Evolutionary conservation across 2,888 invertebrate species (phyloP).

Genomic region (Erynnis tages): DNA sequence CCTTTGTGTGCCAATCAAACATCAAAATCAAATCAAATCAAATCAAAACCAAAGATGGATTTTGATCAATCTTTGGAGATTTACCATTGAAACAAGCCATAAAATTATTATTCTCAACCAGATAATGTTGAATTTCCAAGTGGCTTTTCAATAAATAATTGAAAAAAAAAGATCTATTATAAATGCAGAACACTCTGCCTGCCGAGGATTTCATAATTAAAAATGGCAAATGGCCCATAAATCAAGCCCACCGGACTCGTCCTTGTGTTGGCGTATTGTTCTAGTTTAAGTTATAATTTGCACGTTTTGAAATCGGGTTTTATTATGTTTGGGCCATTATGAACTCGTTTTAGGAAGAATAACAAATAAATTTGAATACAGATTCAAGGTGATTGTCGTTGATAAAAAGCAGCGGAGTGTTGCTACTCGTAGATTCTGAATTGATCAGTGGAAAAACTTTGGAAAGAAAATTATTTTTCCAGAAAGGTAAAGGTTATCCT

Average conservation of each 20-base stretch:
- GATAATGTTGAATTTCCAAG: no score
- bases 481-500: no score
- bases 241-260: conserved; percentile 17
- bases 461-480: neutral
- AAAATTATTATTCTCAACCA: no score
- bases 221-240: conserved; percentile 10
- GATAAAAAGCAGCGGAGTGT: no score
- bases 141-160: no score
- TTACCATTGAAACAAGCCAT: no score
- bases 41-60: no score
- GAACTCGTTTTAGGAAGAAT: conserved; percentile 25
- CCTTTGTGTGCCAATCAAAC: no score
- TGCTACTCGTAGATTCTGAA: no score
- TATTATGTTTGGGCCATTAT: conserved; percentile 24
- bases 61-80: no score
- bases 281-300: conserved; percentile 25
- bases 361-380: conserved; percentile 17
- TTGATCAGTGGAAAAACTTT: no score
- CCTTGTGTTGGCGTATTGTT: conserved; percentile 19
- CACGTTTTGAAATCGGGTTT: conserved; percentile 25
- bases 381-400: conserved; percentile 20
- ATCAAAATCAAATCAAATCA: no score
- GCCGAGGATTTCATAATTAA: conserved; percentile 16
- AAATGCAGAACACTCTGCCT: neutral
- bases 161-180: neutral